Percentiles rank a stretch among this genome's conserved stretches.
Conservation (phyloP, 64 coral and sea anemone genomes). For the Porites australiensis region DNA sequence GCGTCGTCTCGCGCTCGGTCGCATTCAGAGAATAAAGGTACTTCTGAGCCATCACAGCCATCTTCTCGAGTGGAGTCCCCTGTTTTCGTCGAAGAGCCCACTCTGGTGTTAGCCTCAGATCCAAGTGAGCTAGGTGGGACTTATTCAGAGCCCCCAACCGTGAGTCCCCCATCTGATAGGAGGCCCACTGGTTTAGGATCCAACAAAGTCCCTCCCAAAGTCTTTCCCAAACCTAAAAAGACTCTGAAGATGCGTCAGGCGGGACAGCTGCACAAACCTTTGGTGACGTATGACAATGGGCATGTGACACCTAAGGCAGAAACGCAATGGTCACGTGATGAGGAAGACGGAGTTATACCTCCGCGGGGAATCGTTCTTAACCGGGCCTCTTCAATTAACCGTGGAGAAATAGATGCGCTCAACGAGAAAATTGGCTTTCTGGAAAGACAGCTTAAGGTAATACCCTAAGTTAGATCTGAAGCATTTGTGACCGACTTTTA, state of each 20-base stretch:
- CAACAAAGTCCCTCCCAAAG: conserved; percentile 61
- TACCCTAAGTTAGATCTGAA: neutral
- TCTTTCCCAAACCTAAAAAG: conserved; percentile 82
- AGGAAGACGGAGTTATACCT: conserved; percentile 65
- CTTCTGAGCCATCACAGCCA: conserved; percentile 15
- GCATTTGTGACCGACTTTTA: no score
- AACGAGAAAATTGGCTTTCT: conserved; percentile 91
- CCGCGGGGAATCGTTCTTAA: conserved; percentile 78
- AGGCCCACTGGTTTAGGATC: neutral
- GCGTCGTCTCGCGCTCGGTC: conserved; percentile 55
- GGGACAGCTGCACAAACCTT: conserved; percentile 23
- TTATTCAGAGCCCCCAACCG: neutral
- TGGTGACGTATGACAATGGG: neutral
- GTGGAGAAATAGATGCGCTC: conserved; percentile 89
- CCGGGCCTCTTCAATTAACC: conserved; percentile 84
- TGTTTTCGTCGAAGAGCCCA: conserved; percentile 2
- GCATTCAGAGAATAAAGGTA: neutral
- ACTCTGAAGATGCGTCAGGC: conserved; percentile 13
- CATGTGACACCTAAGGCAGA: neutral
- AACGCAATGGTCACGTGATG: conserved; percentile 37
- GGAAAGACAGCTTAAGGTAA: conserved; percentile 90
- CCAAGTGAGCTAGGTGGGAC: conserved; percentile 3
- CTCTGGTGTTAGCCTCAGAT: conserved; percentile 25
- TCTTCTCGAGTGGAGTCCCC: conserved; percentile 24
- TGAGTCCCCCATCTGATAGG: neutral